Evolutionary conservation across 2,888 invertebrate genomes (phyloP), one percentile per base, ranked within the genome.

Genomic region (Pachycephus smyrnensis): DNA sequence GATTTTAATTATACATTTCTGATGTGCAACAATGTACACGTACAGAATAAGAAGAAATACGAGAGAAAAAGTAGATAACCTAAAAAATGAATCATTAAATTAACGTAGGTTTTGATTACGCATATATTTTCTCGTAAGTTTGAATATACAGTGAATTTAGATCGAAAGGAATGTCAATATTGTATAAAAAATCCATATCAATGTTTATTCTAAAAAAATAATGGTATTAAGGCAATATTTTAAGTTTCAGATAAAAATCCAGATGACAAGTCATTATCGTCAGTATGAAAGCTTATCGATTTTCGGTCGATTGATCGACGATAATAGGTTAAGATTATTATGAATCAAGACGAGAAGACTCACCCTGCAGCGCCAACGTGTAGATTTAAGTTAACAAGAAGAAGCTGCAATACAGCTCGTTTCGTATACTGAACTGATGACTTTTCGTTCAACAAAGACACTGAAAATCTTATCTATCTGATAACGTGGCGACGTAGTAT

Each of bases 371-470:
- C 55, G 31, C 32, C 15, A 71, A 31, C 71, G 31, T 71, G 32
- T 32, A 71, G 32, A 32, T 71, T 33, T 23, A 32, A 15, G 31
- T 71, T 12, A 71, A 71, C 6, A 32, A 71, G 32, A 1, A 31
- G 71, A 75, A 80, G 81, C 80, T 83, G 84, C 80, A 83, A 82
- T 79, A 80, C 71, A 77, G 75, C 80, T n/a, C 74, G 74, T 82
- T 82, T 79, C 82, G 82, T 78, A 78, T 82, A 33, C 76, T 79
- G 82, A 80, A 87, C 83, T 86, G 84, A 83, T 71, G 73, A 36
- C 4, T 37, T 73, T 80, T 83, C 83, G 84, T 80, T 36, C 81
- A 83, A 83, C 82, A 85, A 81, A 86, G 87, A 85, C 84, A 85
- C 81, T 82, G 84, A 82, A 82, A 81, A 81, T 79, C 81, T 82